A percentile compares a stretch with the other conserved stretches of the same genome.
Conservation (phyloP, 53 echinoderm and acorn worm genomes). For the Echinarachnius parma region DNA sequence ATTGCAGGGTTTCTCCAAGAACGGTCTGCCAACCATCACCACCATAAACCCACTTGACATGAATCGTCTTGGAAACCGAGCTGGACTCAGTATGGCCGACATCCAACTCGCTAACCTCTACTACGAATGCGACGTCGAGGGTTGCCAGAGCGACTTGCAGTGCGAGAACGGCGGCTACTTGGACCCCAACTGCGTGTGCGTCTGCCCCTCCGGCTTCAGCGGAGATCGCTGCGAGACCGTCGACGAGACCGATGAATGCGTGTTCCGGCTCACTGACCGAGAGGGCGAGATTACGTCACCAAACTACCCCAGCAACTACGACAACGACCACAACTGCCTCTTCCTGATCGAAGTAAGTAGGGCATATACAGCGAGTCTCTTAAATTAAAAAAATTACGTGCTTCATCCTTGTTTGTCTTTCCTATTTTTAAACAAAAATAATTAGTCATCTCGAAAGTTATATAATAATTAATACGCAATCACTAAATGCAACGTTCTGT, state of each 20-base stretch:
- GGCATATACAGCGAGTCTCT: not conserved
- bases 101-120: slow-evolving; percentile 51
- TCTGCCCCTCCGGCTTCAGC: slow-evolving; percentile 42
- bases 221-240: slow-evolving; percentile 39
- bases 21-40: slow-evolving; percentile 50
- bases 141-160: not conserved
- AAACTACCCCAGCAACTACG: slow-evolving; percentile 54
- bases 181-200: slow-evolving; percentile 40
- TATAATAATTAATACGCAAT: too few species aligned
- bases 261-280: slow-evolving; percentile 26
- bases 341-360: slow-evolving; percentile 54
- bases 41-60: slow-evolving; percentile 40
- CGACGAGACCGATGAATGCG: slow-evolving; percentile 31
- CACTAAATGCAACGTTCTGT: too few species aligned
- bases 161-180: slow-evolving; percentile 57
- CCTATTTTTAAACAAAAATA: too few species aligned
- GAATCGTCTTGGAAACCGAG: slow-evolving; percentile 53
- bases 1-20: slow-evolving; percentile 42
- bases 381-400: too few species aligned
- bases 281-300: slow-evolving; percentile 54
- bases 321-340: slow-evolving; percentile 40
- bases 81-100: slow-evolving; percentile 47
- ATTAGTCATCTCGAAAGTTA: too few species aligned
- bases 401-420: too few species aligned
- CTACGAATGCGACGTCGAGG: slow-evolving; percentile 42